Conservation (phyloP, 1,140 invertebrate species). For the Theocolax elegans region DNA sequence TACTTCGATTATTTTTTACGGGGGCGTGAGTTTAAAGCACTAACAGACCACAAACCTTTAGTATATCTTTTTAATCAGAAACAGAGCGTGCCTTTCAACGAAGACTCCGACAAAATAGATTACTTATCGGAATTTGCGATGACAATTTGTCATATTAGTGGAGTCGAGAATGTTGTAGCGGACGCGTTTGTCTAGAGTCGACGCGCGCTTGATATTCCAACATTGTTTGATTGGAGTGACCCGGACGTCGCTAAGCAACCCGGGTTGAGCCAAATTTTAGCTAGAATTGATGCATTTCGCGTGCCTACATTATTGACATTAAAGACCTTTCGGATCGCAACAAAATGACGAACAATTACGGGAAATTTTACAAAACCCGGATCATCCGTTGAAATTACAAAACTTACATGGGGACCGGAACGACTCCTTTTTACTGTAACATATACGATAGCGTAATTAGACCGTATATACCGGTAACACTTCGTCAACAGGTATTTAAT, state of each 20-base stretch:
- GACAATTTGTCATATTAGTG: constrained; percentile 44
- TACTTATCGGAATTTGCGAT: constrained; percentile 48
- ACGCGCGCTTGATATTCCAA: no score
- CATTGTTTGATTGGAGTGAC: no score
- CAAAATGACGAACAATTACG: no score
- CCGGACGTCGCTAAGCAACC: no score
- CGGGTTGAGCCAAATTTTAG: no score
- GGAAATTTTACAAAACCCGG: no score
- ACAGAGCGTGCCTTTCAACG: constrained; percentile 31
- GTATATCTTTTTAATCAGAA: no score
- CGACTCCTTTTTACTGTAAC: background rate
- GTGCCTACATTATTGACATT: no score
- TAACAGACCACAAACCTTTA: constrained; percentile 33
- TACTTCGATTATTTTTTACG: constrained; percentile 16
- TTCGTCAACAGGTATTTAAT: no score
- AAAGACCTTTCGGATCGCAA: no score
- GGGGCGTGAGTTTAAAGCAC: constrained; percentile 51
- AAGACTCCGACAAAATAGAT: constrained; percentile 40
- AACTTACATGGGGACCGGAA: constrained; percentile 32
- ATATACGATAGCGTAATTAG: background rate
- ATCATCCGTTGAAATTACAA: no score
- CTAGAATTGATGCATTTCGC: no score
- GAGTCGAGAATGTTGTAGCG: constrained; percentile 50
- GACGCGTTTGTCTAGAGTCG: constrained; percentile 40
- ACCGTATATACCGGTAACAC: background rate